Base-by-base conservation (phyloP, 2,113 vertebrate species). In the Euleptes europaea region DNA sequence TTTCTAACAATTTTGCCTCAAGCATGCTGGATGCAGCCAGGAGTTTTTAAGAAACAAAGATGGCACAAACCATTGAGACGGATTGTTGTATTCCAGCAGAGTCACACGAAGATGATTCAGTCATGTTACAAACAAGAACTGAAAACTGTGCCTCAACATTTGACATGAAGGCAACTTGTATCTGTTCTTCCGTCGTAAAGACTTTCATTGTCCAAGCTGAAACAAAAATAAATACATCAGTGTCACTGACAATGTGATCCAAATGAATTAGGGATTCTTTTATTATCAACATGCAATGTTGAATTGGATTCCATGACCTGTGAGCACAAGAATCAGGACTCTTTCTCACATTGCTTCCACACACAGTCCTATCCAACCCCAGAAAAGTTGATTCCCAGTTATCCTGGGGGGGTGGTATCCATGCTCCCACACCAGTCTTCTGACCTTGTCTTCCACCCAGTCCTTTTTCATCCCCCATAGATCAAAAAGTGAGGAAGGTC, bases 161-260 rank as follows among this genome's bases (percentile, higher is more conserved):
- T 12, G 93, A 94, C 14, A 73, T 86, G 88, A 96, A 93, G 71
- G 79, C 93, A 86, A 95, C 90, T 83, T 94, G 84, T 83, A 94
- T 74, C 66, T 92, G 83, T 80, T 90, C 85, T 77, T 76, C 91
- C 83, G 1, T 81, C 40, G 78, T 60, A 91, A 40, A 76, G 77
- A 87, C 84, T 80, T 44, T 90, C 94, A 96, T 95, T 87, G 93
- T 93, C 95, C 95, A 96, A 77, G 84, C 96, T 96, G 82, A 42
- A 91, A 90, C 84, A 40, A 3, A 38, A 42, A 80, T 86, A 92
- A 38, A 51, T 86, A 5, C 38, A n/a, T 79, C 78, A 54, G 0
- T 85, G 92, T 91, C 86, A 91, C 80, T 86, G n/a, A 14, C 42
- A 26, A 85, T 17, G 28, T 40, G 33, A 38, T 49, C 17, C 42